phyloP scores from a whole-genome alignment of 2,113 vertebrate species.

The Dendropsophus ebraccatus region DNA sequence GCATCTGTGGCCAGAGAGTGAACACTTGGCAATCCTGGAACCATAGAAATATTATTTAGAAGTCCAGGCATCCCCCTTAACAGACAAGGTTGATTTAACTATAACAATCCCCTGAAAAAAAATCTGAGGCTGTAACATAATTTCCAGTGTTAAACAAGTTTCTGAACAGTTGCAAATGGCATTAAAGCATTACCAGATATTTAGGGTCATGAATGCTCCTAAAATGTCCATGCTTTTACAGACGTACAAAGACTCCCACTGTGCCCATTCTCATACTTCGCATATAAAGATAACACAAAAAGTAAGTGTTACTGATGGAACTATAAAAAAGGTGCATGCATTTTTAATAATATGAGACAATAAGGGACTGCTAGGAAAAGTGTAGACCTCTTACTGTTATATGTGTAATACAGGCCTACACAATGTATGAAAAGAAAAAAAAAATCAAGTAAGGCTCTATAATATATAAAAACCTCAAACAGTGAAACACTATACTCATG shows the following conservation, averaged over 20 bases:
- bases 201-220: neutral
- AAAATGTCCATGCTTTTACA: neutral
- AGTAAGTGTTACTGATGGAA: conserved; percentile 11
- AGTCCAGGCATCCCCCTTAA: neutral
- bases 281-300: conserved; percentile 1
- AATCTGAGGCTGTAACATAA: neutral
- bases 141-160: neutral
- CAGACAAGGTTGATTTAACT: neutral
- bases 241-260: neutral
- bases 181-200: neutral
- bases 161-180: neutral
- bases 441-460: neutral
- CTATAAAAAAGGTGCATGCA: conserved; percentile 2
- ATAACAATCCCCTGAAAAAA: neutral
- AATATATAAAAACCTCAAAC: conserved; percentile 19
- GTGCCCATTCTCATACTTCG: neutral
- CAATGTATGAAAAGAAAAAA: neutral
- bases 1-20: neutral
- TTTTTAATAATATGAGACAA: conserved; percentile 33
- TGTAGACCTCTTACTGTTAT: conserved; percentile 8
- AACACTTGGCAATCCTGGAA: neutral
- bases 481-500: conserved; percentile 39
- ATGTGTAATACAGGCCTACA: neutral
- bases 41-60: neutral
- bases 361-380: neutral